Conservation (phyloP, 30 jellyfish, hydroid and myxozoan genomes). For the Cassiopea andromeda region DNA sequence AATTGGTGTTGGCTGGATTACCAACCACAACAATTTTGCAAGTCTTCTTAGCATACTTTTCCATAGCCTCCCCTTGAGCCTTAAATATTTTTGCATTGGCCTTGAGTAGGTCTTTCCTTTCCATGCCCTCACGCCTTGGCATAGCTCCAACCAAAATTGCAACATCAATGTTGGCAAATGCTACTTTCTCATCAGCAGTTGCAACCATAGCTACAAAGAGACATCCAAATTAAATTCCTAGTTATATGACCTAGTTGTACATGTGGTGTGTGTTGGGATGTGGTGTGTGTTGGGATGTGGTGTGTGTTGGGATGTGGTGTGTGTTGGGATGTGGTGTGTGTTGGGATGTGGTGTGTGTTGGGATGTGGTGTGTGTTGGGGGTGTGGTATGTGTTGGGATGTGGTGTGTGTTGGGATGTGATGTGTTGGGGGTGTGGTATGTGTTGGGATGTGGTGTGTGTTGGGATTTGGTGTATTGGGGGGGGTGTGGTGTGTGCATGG, state of each 20-base stretch:
- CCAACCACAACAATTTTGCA: conserved; percentile 99
- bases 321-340: too few relatives aligned
- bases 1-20: conserved; percentile 99
- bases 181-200: conserved; percentile 91
- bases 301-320: too few relatives aligned
- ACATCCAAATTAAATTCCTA: neutral
- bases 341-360: too few relatives aligned
- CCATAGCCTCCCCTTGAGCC: conserved; percentile 93
- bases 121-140: conserved; percentile 99
- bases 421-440: too few relatives aligned
- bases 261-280: too few relatives aligned
- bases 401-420: too few relatives aligned
- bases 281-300: too few relatives aligned
- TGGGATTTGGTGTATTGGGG: too few relatives aligned
- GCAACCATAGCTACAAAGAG: conserved; percentile 77
- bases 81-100: conserved; percentile 97
- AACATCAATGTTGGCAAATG: conserved; percentile 93
- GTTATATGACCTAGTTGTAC: neutral
- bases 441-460: too few relatives aligned
- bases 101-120: conserved; percentile 92
- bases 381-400: too few relatives aligned
- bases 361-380: too few relatives aligned
- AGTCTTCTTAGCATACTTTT: conserved; percentile 91
- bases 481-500: too few relatives aligned
- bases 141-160: conserved; percentile 99